phyloP scores from a whole-genome alignment of 1,140 invertebrate genomes.

The Drosophila nigromelanica region DNA sequence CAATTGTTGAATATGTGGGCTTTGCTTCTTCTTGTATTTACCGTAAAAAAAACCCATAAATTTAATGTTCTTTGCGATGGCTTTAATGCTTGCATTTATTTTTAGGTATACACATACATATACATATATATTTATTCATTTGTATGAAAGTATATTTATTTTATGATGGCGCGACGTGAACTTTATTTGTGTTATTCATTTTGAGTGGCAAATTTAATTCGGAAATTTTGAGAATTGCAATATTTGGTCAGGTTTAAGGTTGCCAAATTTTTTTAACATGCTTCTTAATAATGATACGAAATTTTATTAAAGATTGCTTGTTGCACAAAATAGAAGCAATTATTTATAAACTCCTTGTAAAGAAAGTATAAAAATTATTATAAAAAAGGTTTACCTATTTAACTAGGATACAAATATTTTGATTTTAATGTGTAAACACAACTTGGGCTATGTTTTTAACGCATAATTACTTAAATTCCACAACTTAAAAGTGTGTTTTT shows the following conservation, averaged over 20 bases:
- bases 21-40: constrained; percentile 22
- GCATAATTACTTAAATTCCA: too few species aligned
- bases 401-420: too few species aligned
- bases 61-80: constrained; percentile 31
- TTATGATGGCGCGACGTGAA: constrained; percentile 14
- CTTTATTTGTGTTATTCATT: constrained; percentile 5
- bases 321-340: not conserved
- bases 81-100: constrained; percentile 23
- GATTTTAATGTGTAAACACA: too few species aligned
- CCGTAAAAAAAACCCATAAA: constrained; percentile 24
- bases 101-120: constrained; percentile 4
- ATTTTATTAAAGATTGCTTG: not conserved
- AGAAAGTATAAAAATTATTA: too few species aligned
- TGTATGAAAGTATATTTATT: constrained; percentile 1
- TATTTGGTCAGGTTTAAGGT: not conserved
- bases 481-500: too few species aligned
- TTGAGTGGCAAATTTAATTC: not conserved
- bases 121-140: not conserved
- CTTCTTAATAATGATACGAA: not conserved
- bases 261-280: constrained; percentile 23
- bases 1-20: constrained; percentile 22
- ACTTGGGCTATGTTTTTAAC: too few species aligned
- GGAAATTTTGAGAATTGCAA: not conserved
- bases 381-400: too few species aligned
- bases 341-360: too few species aligned